These are phyloP conservation scores for Tenodera sinensis DNA, from an alignment of 2,888 invertebrate species.

Conservation along the genomic window DNA sequence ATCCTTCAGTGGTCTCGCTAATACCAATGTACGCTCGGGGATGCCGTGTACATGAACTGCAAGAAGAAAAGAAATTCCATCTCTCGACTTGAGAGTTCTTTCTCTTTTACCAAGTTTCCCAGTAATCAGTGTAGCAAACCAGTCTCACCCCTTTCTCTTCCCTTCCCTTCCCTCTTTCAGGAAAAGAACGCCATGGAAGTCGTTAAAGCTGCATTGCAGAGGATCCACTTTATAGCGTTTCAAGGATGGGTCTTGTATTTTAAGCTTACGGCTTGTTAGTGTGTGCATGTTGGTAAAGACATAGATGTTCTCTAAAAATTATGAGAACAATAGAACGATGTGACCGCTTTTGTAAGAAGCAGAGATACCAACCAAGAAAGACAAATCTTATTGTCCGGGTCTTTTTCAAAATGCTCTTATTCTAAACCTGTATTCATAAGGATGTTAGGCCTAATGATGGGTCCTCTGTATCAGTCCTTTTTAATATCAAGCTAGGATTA, in stretches of 20 bases:
- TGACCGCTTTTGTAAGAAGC: not conserved
- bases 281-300: not conserved
- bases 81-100: not conserved
- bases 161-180: not conserved
- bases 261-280: not conserved
- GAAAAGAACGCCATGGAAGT: not conserved
- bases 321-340: not conserved
- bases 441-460: too few relatives aligned
- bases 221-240: not conserved
- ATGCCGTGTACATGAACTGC: not conserved
- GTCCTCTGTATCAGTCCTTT: too few relatives aligned
- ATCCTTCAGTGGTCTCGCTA: not conserved
- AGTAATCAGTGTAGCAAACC: not conserved
- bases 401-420: too few relatives aligned
- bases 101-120: not conserved
- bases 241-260: not conserved
- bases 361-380: not conserved
- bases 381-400: too few relatives aligned
- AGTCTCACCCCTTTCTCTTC: not conserved
- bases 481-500: too few relatives aligned
- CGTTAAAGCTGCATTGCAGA: not conserved
- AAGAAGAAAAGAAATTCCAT: not conserved
- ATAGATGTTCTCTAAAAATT: not conserved
- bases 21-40: not conserved
- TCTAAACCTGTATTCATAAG: too few relatives aligned